phyloP scores from a whole-genome alignment of 2,113 vertebrate species.

The Thamnaconus septentrionalis region DNA sequence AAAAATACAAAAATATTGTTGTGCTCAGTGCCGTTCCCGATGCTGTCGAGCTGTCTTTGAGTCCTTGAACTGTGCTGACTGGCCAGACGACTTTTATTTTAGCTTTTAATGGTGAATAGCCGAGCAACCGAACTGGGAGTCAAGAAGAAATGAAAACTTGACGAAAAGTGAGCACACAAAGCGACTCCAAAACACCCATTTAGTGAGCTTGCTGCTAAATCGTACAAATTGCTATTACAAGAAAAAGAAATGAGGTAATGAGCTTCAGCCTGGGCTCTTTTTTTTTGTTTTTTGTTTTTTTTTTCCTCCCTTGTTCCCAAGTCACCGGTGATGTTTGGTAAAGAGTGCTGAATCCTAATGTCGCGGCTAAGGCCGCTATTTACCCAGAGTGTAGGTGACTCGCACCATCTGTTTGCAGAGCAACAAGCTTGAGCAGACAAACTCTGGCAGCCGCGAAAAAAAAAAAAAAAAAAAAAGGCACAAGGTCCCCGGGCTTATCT shows the following conservation, averaged over 20 bases:
- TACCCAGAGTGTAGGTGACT: constrained; percentile 58
- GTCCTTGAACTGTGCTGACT: neutral
- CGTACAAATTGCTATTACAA: constrained; percentile 28
- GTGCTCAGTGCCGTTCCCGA: neutral
- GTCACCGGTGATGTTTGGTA: constrained; percentile 16
- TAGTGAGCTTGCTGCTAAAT: constrained; percentile 21
- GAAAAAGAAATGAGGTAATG: constrained; percentile 22
- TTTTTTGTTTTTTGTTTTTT: too few relatives aligned
- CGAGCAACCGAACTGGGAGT: constrained; percentile 31
- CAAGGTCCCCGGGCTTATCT: constrained; percentile 70
- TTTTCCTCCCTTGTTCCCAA: too few relatives aligned
- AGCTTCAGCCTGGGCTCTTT: constrained; percentile 22
- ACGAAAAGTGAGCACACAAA: constrained; percentile 23
- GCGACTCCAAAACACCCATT: constrained; percentile 14
- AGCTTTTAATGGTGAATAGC: constrained; percentile 26
- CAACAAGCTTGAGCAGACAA: constrained; percentile 60
- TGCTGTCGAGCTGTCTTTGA: neutral
- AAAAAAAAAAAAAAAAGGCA: constrained; percentile 24
- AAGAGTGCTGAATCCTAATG: constrained; percentile 35
- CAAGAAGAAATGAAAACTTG: constrained; percentile 34
- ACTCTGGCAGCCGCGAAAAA: constrained; percentile 38
- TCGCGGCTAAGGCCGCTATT: constrained; percentile 43
- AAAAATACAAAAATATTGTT: neutral
- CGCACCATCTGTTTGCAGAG: constrained; percentile 65
- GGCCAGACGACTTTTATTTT: constrained; percentile 7